Evolutionary conservation across 2,888 invertebrate genomes (phyloP), one percentile per base, ranked within the genome.

Genomic region (Drosophila rellima): DNA sequence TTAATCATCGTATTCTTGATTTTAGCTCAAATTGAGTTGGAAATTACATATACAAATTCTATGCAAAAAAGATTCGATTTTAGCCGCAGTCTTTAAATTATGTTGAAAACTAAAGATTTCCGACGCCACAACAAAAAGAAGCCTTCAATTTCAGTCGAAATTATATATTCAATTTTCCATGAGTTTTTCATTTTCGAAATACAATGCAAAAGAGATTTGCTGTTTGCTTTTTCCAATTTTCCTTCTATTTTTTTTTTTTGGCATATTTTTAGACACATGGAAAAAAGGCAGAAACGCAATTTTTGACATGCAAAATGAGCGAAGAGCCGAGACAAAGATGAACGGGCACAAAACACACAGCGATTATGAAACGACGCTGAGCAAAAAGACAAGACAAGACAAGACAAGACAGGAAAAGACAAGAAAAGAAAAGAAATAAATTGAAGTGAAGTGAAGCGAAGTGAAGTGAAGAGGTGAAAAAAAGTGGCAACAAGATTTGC

Each of bases 281-380:
- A 26, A 82, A 78, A 66, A 56, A 37, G 42, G 51, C 61, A 57
- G 72, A 66, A 55, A 40, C 40, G 42, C 42, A 42, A 42, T 54
- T 55, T 52, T 33, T 83, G 87, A 83, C 89, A 83, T 83, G 87
- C 89, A 87, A 83, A 82, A 88, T 67, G 85, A 50, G 57, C 77
- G 50, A 56, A 65, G 57, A 76, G 42, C 47, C 51, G 48, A 65
- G 60, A 71, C 70, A 70, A 66, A 78, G 60, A 52, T 35, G 52
- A 73, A 76, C 66, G 42, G 15, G 29, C 56, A 56, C 69, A 57
- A 45, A 61, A 51, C 18, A 61, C 45, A 47, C 48, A 66, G 18
- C 51, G 78, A 83, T 86, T 88, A 83, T 82, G 83, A 88, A 88
- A 86, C 69, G 65, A 39, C 55, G 63, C 6, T 26, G 51, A 60